Evolutionary conservation across 2,113 vertebrate genomes (phyloP).

Genomic region (Cyprinodon brontotheroides): DNA sequence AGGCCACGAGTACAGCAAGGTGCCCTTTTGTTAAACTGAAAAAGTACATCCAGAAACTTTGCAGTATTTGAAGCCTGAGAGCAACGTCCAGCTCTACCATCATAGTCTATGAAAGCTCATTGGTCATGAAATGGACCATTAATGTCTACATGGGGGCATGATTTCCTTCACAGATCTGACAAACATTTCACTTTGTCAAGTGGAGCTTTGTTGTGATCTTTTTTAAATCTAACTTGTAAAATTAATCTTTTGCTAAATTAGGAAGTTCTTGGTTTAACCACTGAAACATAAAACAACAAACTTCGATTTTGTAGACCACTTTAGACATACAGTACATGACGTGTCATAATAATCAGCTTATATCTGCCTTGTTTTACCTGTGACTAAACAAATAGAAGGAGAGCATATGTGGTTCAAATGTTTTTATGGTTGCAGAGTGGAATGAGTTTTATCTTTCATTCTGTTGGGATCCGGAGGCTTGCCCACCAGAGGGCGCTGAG

Average conservation of each 20-base stretch:
- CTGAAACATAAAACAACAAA: not conserved
- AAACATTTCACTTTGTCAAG: not conserved
- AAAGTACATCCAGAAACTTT: not conserved
- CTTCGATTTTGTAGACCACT: too few relatives aligned
- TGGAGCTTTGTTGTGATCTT: not conserved
- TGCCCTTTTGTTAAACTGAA: conserved; percentile 1
- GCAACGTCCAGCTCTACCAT: too few relatives aligned
- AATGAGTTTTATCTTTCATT: conserved; percentile 48
- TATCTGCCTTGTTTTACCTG: not conserved
- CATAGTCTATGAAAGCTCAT: too few relatives aligned
- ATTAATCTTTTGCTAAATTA: not conserved
- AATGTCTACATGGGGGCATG: too few relatives aligned
- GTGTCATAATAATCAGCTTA: not conserved
- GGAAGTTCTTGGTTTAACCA: not conserved
- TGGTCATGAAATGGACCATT: too few relatives aligned
- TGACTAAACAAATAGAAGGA: not conserved
- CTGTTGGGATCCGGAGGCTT: too few relatives aligned
- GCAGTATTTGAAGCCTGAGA: conserved; percentile 2
- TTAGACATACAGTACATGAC: not conserved
- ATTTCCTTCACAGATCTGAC: too few relatives aligned
- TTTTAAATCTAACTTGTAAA: too few relatives aligned
- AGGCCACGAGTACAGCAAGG: not conserved
- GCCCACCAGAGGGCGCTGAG: too few relatives aligned
- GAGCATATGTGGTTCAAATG: not conserved
- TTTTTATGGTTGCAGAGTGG: conserved; percentile 43